Evolutionary conservation across 2,888 invertebrate genomes (phyloP).

Genomic region (Caenorhabditis sulstoni): DNA sequence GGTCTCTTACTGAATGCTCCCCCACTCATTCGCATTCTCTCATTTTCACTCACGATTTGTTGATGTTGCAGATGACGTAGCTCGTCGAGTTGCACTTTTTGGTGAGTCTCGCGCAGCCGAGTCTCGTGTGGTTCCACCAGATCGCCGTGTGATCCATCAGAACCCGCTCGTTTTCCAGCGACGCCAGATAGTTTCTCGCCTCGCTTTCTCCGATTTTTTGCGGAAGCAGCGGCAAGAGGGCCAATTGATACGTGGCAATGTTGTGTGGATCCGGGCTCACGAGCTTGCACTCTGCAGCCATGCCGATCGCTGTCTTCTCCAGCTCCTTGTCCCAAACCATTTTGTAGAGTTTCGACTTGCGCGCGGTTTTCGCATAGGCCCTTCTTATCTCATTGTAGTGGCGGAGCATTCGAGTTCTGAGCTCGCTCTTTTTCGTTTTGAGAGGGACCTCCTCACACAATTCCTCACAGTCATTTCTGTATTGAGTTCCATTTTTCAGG

Average conservation of each 20-base stretch:
- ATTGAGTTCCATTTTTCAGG: no score
- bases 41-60: no score
- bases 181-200: neutral
- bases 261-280: neutral
- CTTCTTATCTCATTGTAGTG: neutral
- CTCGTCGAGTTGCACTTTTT: no score
- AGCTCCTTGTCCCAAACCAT: neutral
- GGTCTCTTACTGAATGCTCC: no score
- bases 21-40: no score
- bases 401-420: no score
- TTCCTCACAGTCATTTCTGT: neutral
- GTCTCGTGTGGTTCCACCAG: slow-evolving; percentile 7
- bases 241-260: no score
- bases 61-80: no score
- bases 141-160: neutral
- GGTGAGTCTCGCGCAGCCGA: slow-evolving; percentile 8
- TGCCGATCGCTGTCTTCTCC: neutral
- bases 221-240: no score
- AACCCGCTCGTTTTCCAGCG: neutral
- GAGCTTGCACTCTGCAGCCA: neutral
- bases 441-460: neutral
- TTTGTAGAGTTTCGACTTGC: neutral
- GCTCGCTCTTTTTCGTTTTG: neutral
- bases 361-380: neutral
- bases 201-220: no score